phyloP scores from a whole-genome alignment of 2,888 invertebrate species.

The Brachylomia viminalis region DNA sequence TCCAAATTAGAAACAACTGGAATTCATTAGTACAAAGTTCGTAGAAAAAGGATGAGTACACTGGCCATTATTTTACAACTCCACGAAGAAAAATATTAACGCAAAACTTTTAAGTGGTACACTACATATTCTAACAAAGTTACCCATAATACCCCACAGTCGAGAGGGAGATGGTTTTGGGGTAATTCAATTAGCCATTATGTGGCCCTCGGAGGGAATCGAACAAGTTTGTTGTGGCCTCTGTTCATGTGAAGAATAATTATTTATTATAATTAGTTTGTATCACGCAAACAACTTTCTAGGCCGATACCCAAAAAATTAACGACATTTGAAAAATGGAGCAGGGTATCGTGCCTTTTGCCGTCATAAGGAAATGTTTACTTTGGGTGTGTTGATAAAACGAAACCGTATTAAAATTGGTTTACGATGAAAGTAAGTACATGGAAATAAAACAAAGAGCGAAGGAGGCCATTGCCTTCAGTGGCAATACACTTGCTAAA shows the following conservation, averaged over 20 bases:
- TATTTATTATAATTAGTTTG: too few species aligned
- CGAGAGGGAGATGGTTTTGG: constrained; percentile 65
- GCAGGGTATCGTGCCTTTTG: not conserved
- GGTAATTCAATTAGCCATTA: constrained; percentile 70
- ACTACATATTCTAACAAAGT: constrained; percentile 57
- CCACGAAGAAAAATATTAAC: constrained; percentile 25
- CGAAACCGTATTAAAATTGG: too few species aligned
- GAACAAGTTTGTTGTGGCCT: constrained; percentile 63
- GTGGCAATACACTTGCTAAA: not conserved
- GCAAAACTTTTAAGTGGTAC: constrained; percentile 44
- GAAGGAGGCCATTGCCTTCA: too few species aligned
- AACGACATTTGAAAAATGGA: constrained; percentile 7
- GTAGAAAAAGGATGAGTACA: not conserved
- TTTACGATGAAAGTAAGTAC: not conserved
- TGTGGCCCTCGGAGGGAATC: constrained; percentile 63
- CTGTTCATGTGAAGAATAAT: constrained; percentile 61
- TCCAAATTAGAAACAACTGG: too few species aligned
- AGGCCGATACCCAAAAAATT: constrained; percentile 32
- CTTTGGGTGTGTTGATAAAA: not conserved
- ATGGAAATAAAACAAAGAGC: not conserved
- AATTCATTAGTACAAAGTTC: not conserved
- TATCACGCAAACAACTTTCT: constrained; percentile 62
- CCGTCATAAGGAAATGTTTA: not conserved
- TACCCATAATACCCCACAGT: constrained; percentile 59
- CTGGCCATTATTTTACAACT: not conserved